Conservation (phyloP, 2,797 vertebrate species). For the Eulemur coronatus region DNA sequence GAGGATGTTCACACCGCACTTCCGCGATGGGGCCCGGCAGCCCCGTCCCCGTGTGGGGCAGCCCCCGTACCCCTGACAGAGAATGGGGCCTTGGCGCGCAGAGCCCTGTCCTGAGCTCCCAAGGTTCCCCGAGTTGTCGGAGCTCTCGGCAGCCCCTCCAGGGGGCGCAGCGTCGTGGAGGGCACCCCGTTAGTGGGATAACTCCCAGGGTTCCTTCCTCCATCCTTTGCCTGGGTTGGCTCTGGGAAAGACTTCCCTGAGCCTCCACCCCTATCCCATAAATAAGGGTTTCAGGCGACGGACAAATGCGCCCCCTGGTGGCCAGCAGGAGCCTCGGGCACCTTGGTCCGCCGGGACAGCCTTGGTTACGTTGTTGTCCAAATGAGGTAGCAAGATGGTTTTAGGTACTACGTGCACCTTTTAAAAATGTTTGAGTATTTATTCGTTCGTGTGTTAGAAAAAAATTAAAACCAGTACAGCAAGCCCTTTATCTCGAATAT, state of each 20-base stretch:
- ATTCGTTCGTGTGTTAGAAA: not conserved
- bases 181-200: not conserved
- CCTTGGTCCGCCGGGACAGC: not conserved
- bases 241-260: not conserved
- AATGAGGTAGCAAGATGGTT: not conserved
- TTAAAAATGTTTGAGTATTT: not conserved
- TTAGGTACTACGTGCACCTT: not conserved
- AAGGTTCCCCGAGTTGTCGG: not conserved
- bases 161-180: not conserved
- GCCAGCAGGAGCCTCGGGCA: accelerated
- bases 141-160: not conserved
- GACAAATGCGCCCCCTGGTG: not conserved
- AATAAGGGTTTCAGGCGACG: too few species aligned
- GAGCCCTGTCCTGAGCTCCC: not conserved
- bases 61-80: not conserved
- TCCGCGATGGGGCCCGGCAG: too few species aligned
- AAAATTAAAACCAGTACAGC: not conserved
- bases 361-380: not conserved
- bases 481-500: not conserved
- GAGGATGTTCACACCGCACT: too few species aligned
- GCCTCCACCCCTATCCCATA: too few species aligned
- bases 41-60: too few species aligned
- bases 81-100: not conserved
- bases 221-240: too few species aligned
- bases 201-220: accelerated